Percentiles rank a stretch among this genome's conserved stretches.
Conservation (phyloP, 2,113 vertebrate genomes). For the Amazona vittata region DNA sequence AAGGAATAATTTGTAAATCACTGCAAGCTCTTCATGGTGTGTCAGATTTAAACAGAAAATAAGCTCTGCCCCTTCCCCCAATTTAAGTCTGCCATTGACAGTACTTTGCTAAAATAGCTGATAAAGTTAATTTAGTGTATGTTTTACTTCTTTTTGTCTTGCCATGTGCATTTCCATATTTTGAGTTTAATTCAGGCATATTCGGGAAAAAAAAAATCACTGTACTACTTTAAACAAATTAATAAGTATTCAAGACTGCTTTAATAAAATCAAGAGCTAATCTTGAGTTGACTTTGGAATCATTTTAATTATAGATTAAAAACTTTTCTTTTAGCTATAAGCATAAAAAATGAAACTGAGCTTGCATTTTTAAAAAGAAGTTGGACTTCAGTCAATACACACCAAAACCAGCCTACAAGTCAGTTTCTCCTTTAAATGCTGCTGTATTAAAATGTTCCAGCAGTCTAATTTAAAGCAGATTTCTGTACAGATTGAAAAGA, state of each 20-base stretch:
- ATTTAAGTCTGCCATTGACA: background rate
- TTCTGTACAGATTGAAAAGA: background rate
- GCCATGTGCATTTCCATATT: background rate
- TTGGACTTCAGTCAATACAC: background rate
- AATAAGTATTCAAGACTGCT: background rate
- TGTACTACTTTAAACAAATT: background rate
- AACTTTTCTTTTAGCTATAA: background rate
- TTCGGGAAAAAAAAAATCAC: background rate
- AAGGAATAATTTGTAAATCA: background rate
- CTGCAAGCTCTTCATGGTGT: background rate
- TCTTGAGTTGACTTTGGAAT: background rate
- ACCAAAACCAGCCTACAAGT: background rate
- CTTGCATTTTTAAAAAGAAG: background rate
- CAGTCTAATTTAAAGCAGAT: constrained; percentile 48
- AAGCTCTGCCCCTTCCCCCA: rapidly evolving
- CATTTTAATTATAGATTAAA: background rate
- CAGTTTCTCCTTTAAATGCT: background rate
- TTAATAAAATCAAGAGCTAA: background rate
- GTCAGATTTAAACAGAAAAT: background rate
- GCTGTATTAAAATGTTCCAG: background rate
- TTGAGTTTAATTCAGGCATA: background rate
- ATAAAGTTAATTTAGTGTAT: background rate
- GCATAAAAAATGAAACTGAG: background rate
- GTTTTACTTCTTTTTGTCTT: background rate
- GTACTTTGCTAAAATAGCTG: background rate